A percentile compares a stretch with the other conserved stretches of the same genome.
Conservation (phyloP, 2,113 vertebrate genomes). For the Zapus hudsonius region DNA sequence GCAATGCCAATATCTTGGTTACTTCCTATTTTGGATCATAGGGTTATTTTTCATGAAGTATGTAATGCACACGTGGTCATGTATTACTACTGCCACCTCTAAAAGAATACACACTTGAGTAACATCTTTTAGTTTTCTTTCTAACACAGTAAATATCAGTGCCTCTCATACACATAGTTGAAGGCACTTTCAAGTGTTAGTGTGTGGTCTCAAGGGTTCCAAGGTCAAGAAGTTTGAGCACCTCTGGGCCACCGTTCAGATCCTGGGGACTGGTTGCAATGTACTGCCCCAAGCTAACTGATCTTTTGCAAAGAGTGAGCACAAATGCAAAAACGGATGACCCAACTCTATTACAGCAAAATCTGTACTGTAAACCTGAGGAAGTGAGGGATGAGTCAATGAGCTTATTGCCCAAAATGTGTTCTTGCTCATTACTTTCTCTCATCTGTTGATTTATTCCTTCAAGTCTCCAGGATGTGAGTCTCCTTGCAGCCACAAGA, state of each 20-base stretch:
- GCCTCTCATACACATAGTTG: background rate
- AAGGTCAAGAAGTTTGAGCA: background rate
- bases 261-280: background rate
- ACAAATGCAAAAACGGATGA: background rate
- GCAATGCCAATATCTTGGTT: background rate
- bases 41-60: background rate
- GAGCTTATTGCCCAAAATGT: constrained; percentile 27
- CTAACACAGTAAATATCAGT: background rate
- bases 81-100: background rate
- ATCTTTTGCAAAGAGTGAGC: background rate
- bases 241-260: background rate
- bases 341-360: background rate
- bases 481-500: background rate
- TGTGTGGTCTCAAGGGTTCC: background rate
- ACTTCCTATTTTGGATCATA: constrained; percentile 11
- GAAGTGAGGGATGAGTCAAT: background rate
- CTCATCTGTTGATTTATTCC: constrained; percentile 49
- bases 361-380: constrained; percentile 11
- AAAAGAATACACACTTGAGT: constrained; percentile 30
- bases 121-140: background rate
- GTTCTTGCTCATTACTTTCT: constrained; percentile 62
- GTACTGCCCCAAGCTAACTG: background rate
- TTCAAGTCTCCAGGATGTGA: background rate
- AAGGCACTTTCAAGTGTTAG: background rate
- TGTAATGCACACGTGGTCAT: background rate